A percentile compares a stretch with the other conserved stretches of the same genome.
These are phyloP conservation scores for Dasysyrphus albostriatus DNA, from an alignment of 2,888 invertebrate genomes.

Conservation along the genomic window DNA sequence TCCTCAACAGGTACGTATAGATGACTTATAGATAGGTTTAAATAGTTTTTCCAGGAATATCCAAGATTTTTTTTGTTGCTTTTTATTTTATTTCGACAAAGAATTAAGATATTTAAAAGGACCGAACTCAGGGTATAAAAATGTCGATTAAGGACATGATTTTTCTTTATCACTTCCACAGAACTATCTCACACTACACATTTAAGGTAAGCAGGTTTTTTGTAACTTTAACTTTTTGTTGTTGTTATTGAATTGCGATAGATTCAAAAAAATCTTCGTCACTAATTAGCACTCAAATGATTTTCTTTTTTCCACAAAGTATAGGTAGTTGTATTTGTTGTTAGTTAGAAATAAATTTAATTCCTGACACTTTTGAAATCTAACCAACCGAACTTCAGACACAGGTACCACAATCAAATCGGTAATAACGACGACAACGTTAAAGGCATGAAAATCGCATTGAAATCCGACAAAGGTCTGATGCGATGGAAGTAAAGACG, in stretches of 20 bases:
- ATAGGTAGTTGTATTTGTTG: neutral
- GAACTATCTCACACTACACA: constrained; percentile 3
- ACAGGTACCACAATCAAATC: neutral
- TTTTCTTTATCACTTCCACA: constrained; percentile 29
- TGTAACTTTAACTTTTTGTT: neutral
- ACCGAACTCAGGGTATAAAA: constrained; percentile 46
- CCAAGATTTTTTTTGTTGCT: constrained; percentile 42
- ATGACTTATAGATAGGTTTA: constrained; percentile 31
- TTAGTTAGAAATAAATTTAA: neutral
- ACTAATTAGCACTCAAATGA: neutral
- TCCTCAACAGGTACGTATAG: constrained; percentile 55
- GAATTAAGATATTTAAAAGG: constrained; percentile 16
- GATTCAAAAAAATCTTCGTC: neutral
- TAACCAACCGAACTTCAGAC: neutral
- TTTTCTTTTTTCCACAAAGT: neutral
- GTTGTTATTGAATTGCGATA: neutral
- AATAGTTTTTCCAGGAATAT: constrained; percentile 59
- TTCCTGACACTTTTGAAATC: neutral
- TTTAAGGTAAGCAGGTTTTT: neutral
- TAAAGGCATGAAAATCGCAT: neutral
- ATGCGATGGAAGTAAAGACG: constrained; percentile 60
- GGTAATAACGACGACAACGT: neutral
- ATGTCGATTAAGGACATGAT: constrained; percentile 55
- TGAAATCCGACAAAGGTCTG: constrained; percentile 56
- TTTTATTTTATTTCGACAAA: constrained; percentile 2